phyloP scores from a whole-genome alignment of 2,113 vertebrate genomes.

The Hoplias malabaricus region DNA sequence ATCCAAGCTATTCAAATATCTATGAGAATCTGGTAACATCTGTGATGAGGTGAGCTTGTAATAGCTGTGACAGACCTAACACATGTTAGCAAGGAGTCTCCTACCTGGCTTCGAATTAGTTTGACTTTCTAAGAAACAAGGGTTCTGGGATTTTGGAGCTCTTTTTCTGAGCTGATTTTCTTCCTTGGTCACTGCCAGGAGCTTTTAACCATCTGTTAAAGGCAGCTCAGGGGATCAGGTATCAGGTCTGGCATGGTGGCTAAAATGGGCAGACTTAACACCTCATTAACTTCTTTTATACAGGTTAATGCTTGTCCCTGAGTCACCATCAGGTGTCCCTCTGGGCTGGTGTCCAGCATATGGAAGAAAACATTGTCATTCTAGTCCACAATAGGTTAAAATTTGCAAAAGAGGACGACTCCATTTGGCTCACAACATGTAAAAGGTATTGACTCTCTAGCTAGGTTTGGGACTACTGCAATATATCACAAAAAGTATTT shows the following conservation, averaged over 20 bases:
- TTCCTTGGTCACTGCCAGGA: background rate
- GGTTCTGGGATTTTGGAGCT: background rate
- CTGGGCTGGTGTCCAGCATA: conserved; percentile 27
- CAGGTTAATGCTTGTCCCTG: conserved; percentile 64
- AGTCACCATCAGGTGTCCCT: conserved; percentile 58
- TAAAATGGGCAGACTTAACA: conserved; percentile 74
- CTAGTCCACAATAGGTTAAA: background rate
- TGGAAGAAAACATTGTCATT: background rate
- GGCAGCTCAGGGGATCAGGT: conserved; percentile 56
- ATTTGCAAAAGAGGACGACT: too few species aligned
- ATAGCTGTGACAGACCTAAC: too few species aligned
- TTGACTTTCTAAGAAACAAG: conserved; percentile 8
- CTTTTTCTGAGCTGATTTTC: background rate
- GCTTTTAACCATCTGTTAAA: background rate
- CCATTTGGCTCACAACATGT: too few species aligned
- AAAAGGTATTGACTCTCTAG: background rate
- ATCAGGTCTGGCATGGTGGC: conserved; percentile 58
- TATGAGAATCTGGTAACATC: too few species aligned
- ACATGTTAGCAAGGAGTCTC: background rate
- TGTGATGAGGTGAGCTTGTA: too few species aligned
- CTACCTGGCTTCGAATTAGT: background rate
- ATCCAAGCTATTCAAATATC: too few species aligned
- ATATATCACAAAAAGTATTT: background rate
- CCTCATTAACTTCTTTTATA: conserved; percentile 73
- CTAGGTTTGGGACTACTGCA: background rate